These are phyloP conservation scores for Carpatolechia fugitivella DNA, from an alignment of 2,888 invertebrate species.

Conservation along the genomic window DNA sequence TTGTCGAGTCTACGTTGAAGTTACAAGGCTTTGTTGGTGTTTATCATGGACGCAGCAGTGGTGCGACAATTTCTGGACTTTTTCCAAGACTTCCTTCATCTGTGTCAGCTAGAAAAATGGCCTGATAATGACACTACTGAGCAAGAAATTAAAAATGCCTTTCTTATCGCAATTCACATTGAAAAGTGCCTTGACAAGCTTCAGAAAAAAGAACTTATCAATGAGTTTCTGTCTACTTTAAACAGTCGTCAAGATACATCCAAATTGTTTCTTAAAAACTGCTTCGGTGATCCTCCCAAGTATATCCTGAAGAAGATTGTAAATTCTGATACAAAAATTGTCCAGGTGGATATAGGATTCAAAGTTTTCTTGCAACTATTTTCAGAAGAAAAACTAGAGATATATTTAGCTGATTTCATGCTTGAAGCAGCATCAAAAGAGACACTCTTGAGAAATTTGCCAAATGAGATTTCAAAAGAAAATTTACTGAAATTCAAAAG, in stretches of 20 bases:
- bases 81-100: constrained; percentile 72
- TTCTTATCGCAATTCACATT: constrained; percentile 74
- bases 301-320: constrained; percentile 61
- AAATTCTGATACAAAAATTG: constrained; percentile 46
- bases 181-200: constrained; percentile 74
- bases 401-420: constrained; percentile 54
- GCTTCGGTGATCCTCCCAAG: constrained; percentile 58
- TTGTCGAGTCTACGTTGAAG: constrained; percentile 54
- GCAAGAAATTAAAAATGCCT: constrained; percentile 73
- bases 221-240: constrained; percentile 56
- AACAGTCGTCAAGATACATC: constrained; percentile 37
- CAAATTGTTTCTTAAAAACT: constrained; percentile 42
- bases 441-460: constrained; percentile 47
- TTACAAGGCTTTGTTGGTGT: constrained; percentile 41
- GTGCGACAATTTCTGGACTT: constrained; percentile 70
- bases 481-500: constrained; percentile 52
- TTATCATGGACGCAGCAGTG: constrained; percentile 56
- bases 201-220: constrained; percentile 56
- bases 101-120: constrained; percentile 73
- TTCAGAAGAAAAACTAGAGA: constrained; percentile 50
- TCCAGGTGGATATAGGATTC: constrained; percentile 49
- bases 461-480: constrained; percentile 42
- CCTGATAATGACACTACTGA: constrained; percentile 55
- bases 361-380: constrained; percentile 53
- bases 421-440: constrained; percentile 62